phyloP scores from a whole-genome alignment of 2,113 vertebrate genomes.

The Otocyon megalotis region DNA sequence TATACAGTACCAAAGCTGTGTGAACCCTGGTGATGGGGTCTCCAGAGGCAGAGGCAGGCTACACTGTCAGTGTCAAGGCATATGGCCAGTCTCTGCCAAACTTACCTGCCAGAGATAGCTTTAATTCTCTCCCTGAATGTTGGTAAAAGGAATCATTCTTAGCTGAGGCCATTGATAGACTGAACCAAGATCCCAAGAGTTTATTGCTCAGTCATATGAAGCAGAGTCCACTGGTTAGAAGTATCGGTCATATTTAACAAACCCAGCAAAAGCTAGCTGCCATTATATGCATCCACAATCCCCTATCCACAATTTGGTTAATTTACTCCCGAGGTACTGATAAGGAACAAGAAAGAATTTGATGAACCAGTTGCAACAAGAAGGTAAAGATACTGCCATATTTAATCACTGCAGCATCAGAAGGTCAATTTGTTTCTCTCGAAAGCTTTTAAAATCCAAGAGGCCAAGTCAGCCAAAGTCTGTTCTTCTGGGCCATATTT shows the following conservation, averaged over 20 bases:
- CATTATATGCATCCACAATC: background rate
- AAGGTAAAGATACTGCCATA: background rate
- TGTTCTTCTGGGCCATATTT: background rate
- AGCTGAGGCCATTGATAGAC: background rate
- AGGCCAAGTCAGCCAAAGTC: background rate
- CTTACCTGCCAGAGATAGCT: background rate
- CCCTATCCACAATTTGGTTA: background rate
- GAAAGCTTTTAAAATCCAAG: slow-evolving; percentile 49
- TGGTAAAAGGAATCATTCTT: background rate
- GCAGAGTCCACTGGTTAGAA: background rate
- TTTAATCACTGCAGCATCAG: background rate
- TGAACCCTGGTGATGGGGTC: background rate
- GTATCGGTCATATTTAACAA: background rate
- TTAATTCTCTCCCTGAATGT: background rate
- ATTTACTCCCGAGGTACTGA: background rate
- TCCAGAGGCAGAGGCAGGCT: background rate
- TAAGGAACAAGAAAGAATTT: background rate
- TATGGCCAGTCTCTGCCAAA: background rate
- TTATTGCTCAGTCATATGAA: background rate
- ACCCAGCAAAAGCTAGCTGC: background rate
- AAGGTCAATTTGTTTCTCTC: slow-evolving; percentile 5
- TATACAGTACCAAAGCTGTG: background rate
- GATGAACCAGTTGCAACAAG: background rate
- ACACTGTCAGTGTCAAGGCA: background rate
- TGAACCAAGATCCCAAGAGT: background rate